Evolutionary conservation across 2,113 vertebrate genomes (phyloP), one percentile per base, ranked within the genome.

Genomic region (Aspiorhynchus laticeps): DNA sequence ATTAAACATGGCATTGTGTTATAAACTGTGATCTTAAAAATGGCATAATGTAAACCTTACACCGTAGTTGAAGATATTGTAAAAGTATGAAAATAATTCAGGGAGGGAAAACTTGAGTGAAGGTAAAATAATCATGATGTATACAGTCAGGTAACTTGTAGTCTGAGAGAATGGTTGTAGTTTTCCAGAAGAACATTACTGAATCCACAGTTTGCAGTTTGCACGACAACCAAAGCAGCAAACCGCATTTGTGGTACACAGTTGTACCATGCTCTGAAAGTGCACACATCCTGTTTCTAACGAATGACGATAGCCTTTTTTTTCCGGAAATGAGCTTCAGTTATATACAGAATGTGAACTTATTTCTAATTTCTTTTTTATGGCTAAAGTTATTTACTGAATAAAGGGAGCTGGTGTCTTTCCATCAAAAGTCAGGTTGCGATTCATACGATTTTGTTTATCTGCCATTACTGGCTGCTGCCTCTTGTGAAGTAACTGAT

Each of bases 261-360:
- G 71, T 75, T 43, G 46, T 46, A 46, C 73, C 73, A 75, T 2
- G 5, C 15, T 67, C 4, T 46, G 11, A 38, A 63, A n/a, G 36
- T 31, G 38, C 80, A 21, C 14, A 12, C 61, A 67, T 82, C 80
- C 80, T 82, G 80, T 82, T 82, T 82, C 61, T 12, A 28, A 67
- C 80, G 33, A 21, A 46, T 12, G 4, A 5, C 4, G 4, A 15
- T 11, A 1, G 19, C n/a, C n/a, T 10, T 21, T 26, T 33, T 17
- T 17, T 4, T 2, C 2, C 46, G 3, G 12, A 76, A 76, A 78
- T 31, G 8, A 33, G 26, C 28, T 78, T 33, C 17, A 53, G 15
- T 31, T 21, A 10, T 9, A 7, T 74, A 5, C 19, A 5, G 69
- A 73, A 6, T 41, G 10, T 41, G 6, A 48, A 28, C 5, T 31